These are phyloP conservation scores for Engraulis encrasicolus DNA, from an alignment of 2,113 vertebrate species.

Conservation along the genomic window DNA sequence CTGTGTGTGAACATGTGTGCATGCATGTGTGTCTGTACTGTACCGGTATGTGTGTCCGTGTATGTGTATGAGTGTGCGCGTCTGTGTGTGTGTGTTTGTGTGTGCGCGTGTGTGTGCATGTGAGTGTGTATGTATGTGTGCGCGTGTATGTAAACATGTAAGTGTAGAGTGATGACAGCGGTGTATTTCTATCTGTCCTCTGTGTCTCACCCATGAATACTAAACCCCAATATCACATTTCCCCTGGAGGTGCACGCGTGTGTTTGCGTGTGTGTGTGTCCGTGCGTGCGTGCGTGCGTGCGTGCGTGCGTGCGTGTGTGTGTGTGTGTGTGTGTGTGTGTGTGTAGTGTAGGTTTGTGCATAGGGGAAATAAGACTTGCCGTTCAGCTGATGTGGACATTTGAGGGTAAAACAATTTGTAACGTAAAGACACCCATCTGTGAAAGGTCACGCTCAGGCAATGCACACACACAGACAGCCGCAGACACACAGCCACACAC, in stretches of 20 bases:
- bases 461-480: constrained; percentile 24
- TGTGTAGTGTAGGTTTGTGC: background rate
- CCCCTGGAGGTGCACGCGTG: background rate
- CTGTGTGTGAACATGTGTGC: too few relatives aligned
- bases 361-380: background rate
- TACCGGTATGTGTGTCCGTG: too few relatives aligned
- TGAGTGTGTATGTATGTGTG: too few relatives aligned
- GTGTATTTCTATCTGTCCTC: constrained; percentile 7
- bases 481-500: background rate
- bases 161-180: background rate
- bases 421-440: background rate
- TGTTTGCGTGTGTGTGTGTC: constrained; percentile 12
- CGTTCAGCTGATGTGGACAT: background rate
- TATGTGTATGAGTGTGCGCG: too few relatives aligned
- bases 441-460: constrained; percentile 15
- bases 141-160: background rate
- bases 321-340: background rate
- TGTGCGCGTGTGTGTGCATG: too few relatives aligned
- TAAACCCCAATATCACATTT: background rate
- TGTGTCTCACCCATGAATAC: constrained; percentile 1
- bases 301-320: background rate
- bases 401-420: background rate
- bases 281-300: constrained; percentile 1
- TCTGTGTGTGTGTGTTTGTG: too few relatives aligned
- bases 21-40: too few relatives aligned